These are phyloP conservation scores for Camponotus pennsylvanicus DNA, from an alignment of 1,140 invertebrate species.

Conservation along the genomic window DNA sequence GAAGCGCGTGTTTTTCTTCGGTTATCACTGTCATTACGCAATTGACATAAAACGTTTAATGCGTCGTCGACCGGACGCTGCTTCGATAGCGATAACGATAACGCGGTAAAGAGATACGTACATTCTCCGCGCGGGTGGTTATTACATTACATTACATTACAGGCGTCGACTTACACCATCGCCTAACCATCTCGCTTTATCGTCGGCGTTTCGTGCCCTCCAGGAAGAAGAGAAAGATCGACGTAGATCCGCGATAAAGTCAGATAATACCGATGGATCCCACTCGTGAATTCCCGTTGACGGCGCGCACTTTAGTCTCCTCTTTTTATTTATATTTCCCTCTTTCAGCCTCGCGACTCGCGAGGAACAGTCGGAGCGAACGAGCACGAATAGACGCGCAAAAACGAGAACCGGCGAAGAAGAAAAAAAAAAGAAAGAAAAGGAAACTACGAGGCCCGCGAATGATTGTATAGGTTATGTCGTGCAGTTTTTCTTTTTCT, in stretches of 20 bases:
- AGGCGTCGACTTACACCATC: constrained; percentile 26
- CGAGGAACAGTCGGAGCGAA: not conserved
- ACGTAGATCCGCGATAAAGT: too few relatives aligned
- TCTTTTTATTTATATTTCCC: too few relatives aligned
- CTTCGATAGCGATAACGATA: not conserved
- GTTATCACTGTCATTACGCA: constrained; percentile 68
- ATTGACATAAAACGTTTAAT: constrained; percentile 50
- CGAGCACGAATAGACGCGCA: not conserved
- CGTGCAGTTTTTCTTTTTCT: not conserved
- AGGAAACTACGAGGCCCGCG: not conserved
- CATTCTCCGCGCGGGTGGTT: not conserved
- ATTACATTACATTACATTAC: not conserved
- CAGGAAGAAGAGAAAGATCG: not conserved
- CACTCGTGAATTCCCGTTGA: not conserved
- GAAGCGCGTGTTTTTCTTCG: constrained; percentile 57
- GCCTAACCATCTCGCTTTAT: constrained; percentile 10
- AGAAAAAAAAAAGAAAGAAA: not conserved
- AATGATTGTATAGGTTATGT: constrained; percentile 66
- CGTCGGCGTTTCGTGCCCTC: not conserved
- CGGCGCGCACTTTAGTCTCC: not conserved
- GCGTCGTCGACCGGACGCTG: not conserved
- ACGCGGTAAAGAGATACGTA: not conserved
- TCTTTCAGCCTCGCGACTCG: not conserved
- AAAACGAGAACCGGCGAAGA: not conserved
- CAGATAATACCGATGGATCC: not conserved